These are phyloP conservation scores for Trididemnum clinides DNA, from an alignment of 23 tunicate species.

Conservation along the genomic window DNA sequence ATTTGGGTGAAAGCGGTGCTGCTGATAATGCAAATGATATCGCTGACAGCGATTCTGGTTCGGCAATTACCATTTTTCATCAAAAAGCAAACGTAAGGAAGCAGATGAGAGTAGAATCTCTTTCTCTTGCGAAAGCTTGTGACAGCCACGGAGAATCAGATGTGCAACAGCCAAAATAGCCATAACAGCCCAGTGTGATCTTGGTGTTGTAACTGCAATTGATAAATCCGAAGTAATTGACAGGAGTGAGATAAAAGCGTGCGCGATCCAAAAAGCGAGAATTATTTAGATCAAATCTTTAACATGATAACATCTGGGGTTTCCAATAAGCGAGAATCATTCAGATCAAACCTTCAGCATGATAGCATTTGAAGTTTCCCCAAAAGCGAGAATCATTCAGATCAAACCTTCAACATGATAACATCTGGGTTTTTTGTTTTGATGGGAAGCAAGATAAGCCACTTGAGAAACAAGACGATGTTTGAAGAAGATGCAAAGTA, in stretches of 20 bases:
- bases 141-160: neutral
- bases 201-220: neutral
- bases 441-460: no score
- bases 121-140: neutral
- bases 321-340: no score
- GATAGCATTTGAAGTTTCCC: no score
- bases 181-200: neutral
- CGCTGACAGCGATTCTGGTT: neutral
- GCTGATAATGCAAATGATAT: neutral
- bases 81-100: neutral
- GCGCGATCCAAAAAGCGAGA: neutral
- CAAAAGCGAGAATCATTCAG: no score
- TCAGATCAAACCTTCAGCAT: no score
- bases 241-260: neutral
- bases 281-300: neutral
- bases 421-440: no score
- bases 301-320: neutral
- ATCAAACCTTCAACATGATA: no score
- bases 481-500: neutral
- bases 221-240: no score
- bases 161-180: neutral
- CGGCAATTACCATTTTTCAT: no score
- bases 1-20: neutral
- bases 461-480: neutral
- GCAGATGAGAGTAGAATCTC: neutral